Base-by-base conservation (phyloP, 2,888 invertebrate genomes). In the Perdita meconis region DNA sequence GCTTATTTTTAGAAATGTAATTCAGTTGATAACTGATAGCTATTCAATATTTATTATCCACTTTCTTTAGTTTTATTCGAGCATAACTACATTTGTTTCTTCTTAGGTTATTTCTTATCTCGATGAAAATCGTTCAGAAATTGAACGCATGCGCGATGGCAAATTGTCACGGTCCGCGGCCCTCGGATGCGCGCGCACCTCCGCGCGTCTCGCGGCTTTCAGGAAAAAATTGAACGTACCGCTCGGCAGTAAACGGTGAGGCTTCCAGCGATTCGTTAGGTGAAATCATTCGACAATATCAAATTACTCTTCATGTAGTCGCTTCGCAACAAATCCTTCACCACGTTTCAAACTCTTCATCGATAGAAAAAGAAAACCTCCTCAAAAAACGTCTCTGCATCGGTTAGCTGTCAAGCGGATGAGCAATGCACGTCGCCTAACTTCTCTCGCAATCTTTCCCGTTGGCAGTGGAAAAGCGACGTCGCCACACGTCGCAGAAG, bases 161-260 rank as follows among this genome's bases (percentile, higher is more conserved):
- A 6, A 13, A 26, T 19, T 16, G 40, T 73, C 36, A 65, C 53
- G 69, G 51, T 56, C 63, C 36, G 60, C n/a, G 51, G 34, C 55
- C 13, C 8, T 34, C 19, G 24, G 8, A 5, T 80, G 83, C 82
- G 82, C 66, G 71, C 83, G 80, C 78, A 70, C 5, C 51, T 42
- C 74, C 71, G 71, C 73, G 79, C 76, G 70, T 71, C 50, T 71
- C 56, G 71, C 71, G 74, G 66, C 68, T 82, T 78, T 83, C 68
- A 69, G 61, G 50, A 60, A 72, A 83, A 78, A 78, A 83, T 78
- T 80, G 61, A 83, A 83, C 60, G 74, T 72, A 50, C 73, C 64
- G 36, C 67, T 67, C 60, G 57, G 56, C 73, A 73, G 69, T 64
- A 70, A 79, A 72, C 60, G 57, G 44, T 50, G 63, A 56, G 60